These are phyloP conservation scores for Oligia latruncula DNA, from an alignment of 2,888 invertebrate genomes.

Conservation along the genomic window DNA sequence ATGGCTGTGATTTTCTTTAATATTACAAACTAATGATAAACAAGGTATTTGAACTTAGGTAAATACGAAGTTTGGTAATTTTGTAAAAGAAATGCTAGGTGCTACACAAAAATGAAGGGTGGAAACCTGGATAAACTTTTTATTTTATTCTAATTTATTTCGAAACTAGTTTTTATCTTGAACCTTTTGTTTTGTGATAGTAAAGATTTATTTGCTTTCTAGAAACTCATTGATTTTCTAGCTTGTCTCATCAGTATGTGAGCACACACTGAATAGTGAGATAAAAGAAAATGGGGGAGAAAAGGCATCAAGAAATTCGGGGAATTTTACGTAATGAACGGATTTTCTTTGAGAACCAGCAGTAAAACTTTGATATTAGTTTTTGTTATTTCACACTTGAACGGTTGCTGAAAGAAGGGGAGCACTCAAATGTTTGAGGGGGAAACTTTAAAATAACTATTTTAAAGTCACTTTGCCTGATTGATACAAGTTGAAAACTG, in stretches of 20 bases:
- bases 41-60: no score
- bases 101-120: background rate
- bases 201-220: constrained; percentile 13
- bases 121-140: background rate
- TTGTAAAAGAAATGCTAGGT: background rate
- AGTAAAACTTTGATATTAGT: constrained; percentile 59
- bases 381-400: constrained; percentile 58
- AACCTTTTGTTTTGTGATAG: constrained; percentile 7
- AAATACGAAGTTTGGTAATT: background rate
- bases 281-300: constrained; percentile 44
- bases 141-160: background rate
- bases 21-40: background rate
- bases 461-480: constrained; percentile 44
- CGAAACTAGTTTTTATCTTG: background rate
- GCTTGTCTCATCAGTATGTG: constrained; percentile 45
- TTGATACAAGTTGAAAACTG: constrained; percentile 28
- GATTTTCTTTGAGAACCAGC: constrained; percentile 47
- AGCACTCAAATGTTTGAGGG: constrained; percentile 45
- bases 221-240: constrained; percentile 17
- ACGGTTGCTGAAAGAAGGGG: constrained; percentile 28
- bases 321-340: constrained; percentile 54
- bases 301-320: constrained; percentile 45
- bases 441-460: constrained; percentile 41
- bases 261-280: constrained; percentile 28
- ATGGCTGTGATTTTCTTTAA: no score